Base-by-base conservation (phyloP, 2,888 invertebrate genomes). In the Drosophila diplacantha region DNA sequence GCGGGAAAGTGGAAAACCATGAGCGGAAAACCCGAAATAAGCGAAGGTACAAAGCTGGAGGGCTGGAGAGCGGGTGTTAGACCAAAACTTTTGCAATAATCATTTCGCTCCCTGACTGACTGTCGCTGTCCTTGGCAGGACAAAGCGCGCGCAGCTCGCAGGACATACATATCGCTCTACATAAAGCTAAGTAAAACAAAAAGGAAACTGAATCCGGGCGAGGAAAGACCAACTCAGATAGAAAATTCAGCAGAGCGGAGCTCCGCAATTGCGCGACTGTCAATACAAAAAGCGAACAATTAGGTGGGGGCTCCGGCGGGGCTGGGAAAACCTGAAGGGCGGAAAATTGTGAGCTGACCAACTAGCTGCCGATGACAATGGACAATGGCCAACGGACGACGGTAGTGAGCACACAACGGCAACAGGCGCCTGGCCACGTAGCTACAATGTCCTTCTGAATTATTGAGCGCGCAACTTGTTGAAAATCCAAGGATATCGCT, bases 391-490 rank as follows among this genome's bases (percentile, higher is more conserved):
- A 26, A 34, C 26, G 54, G 53, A 39, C 39, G 26, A 43, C 7
- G 43, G 44, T 12, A 43, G 26, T 20, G 43, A 24, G 37, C 52
- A 51, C 49, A 29, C 47, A 56, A 55, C 60, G 76, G 73, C 77
- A 77, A 73, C 75, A 73, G 79, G 69, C 76, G 69, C 72, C 38
- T 67, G 38, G 20, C 44, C 20, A 43, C 52, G 52, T 53, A 38
- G 55, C 39, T 38, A 50, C 47, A 32, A 46, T 71, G 76, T 75
- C 77, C 74, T 81, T 73, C 76, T 81, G 68, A 81, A 81, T 81
- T 81, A 77, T 81, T 81, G 75, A 81, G 75, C 68, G 69, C 58
- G 61, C 80, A 81, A 79, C 78, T 78, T 78, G 79, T 81, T 78
- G 81, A 73, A 69, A 81, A 69, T 73, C 68, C 80, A 81, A 76